Percentiles rank a stretch among this genome's conserved stretches.
Conservation (phyloP, 2,888 invertebrate genomes). For the Napeogenes sylphis region DNA sequence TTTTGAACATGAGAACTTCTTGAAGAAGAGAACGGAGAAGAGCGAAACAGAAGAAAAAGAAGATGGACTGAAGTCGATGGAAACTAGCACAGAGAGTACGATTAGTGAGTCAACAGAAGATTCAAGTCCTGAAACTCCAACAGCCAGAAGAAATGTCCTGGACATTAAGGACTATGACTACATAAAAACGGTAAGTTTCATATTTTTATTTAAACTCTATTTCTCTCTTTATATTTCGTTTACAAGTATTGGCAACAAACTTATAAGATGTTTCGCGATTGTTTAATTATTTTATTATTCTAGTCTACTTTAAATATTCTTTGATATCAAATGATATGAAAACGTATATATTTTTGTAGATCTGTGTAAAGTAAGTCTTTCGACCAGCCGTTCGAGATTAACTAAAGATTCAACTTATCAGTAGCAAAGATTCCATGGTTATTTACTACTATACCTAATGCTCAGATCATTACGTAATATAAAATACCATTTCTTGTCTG, state of each 20-base stretch:
- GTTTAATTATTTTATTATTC: too few species aligned
- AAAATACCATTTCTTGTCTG: too few species aligned
- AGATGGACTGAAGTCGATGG: slow-evolving; percentile 64
- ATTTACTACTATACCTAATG: too few species aligned
- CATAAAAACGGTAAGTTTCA: slow-evolving; percentile 60
- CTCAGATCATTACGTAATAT: too few species aligned
- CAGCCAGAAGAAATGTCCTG: slow-evolving; percentile 55
- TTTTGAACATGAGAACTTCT: slow-evolving; percentile 69
- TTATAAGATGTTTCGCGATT: background rate
- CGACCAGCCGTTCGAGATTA: too few species aligned
- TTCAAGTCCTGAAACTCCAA: slow-evolving; percentile 62
- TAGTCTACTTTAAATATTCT: too few species aligned
- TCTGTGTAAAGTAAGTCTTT: too few species aligned
- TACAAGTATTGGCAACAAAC: slow-evolving; percentile 1
- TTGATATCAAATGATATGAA: too few species aligned
- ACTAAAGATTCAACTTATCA: too few species aligned
- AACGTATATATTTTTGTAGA: too few species aligned
- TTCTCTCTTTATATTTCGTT: background rate
- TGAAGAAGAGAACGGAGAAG: slow-evolving; percentile 67
- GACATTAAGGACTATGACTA: slow-evolving; percentile 62
- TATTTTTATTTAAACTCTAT: background rate
- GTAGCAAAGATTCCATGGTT: too few species aligned
- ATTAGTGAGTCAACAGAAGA: slow-evolving; percentile 65
- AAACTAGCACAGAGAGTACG: slow-evolving; percentile 69
- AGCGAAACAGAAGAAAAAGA: slow-evolving; percentile 51